These are phyloP conservation scores for Zaprionus lineosus DNA, from an alignment of 2,888 invertebrate species.

Conservation along the genomic window DNA sequence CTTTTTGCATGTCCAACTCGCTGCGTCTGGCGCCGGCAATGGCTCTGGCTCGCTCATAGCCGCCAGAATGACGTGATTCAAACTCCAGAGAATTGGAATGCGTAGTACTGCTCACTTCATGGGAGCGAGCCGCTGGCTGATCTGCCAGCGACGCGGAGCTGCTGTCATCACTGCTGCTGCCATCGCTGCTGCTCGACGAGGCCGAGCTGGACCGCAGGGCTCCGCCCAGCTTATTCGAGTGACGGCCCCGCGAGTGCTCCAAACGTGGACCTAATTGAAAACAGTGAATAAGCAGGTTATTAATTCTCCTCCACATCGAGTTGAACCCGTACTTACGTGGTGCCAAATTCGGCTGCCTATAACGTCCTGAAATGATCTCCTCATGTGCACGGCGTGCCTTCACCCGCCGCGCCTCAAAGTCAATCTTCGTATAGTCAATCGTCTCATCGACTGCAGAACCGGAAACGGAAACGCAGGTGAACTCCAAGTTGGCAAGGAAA, in stretches of 20 bases:
- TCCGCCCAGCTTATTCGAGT: slow-evolving; percentile 44
- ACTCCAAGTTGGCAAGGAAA: no score
- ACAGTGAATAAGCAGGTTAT: not conserved
- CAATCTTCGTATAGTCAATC: slow-evolving; percentile 82
- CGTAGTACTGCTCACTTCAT: slow-evolving; percentile 78
- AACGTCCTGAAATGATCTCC: slow-evolving; percentile 82
- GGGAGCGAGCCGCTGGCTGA: slow-evolving; percentile 57
- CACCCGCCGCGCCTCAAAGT: slow-evolving; percentile 82
- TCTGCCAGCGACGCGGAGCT: slow-evolving; percentile 70
- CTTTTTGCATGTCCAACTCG: slow-evolving; percentile 80
- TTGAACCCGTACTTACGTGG: slow-evolving; percentile 66
- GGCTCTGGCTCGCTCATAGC: slow-evolving; percentile 75
- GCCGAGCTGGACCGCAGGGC: slow-evolving; percentile 65
- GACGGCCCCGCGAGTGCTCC: slow-evolving; percentile 55
- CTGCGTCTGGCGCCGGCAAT: slow-evolving; percentile 80
- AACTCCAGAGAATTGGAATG: slow-evolving; percentile 81
- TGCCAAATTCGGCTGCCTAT: slow-evolving; percentile 82
- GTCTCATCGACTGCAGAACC: slow-evolving; percentile 80
- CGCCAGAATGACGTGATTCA: slow-evolving; percentile 79
- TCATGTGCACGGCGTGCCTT: slow-evolving; percentile 83
- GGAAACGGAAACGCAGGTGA: no score
- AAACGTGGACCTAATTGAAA: slow-evolving; percentile 54
- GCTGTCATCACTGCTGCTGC: slow-evolving; percentile 68
- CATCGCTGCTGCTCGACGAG: slow-evolving; percentile 73
- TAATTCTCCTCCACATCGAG: not conserved